Evolutionary conservation across 2,113 vertebrate genomes (phyloP), one percentile per base, ranked within the genome.

Genomic region (Murina feae): DNA sequence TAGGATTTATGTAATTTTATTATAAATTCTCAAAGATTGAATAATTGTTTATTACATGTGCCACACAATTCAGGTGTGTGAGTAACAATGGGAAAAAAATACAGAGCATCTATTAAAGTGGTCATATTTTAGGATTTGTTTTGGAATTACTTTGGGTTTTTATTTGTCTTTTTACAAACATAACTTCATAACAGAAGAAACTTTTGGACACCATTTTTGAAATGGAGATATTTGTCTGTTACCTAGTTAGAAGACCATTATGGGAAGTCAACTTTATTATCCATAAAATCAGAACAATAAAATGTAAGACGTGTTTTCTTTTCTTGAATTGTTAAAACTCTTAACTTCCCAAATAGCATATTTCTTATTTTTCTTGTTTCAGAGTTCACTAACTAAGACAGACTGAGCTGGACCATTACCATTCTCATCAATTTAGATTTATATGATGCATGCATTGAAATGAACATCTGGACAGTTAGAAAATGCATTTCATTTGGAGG

Each of bases 391-490:
- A 92, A 80, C 76, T 87, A 92, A 96, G 89, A 95, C 79, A 97
- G 95, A 93, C 51, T 91, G 95, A 95, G 60, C 82, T 76, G 86
- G 86, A 21, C 74, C 92, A 91, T 96, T 97, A 92, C 51, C 1
- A 6, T 94, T 95, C 90, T 94, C 94, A 95, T 97, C 95, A 91
- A 79, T 76, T 95, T 89, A 94, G 86, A 96, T 97, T 96, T 97
- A 95, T 93, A 81, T 83, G 90, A 89, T 69, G 75, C 75, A 55
- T 96, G 69, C 82, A 95, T 89, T 93, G 88, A 95, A 95, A 95
- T 80, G 86, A 96, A 95, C 95, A 97, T 95, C 97, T 97, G 97
- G 96, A 76, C 75, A 87, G 88, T 81, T 74, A 92, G 49, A 78
- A 35, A 94, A 90, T 63, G 39, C 35, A 92, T 95, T 97, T 95